These are phyloP conservation scores for Thymelicus sylvestris DNA, from an alignment of 2,888 invertebrate species.

Conservation along the genomic window DNA sequence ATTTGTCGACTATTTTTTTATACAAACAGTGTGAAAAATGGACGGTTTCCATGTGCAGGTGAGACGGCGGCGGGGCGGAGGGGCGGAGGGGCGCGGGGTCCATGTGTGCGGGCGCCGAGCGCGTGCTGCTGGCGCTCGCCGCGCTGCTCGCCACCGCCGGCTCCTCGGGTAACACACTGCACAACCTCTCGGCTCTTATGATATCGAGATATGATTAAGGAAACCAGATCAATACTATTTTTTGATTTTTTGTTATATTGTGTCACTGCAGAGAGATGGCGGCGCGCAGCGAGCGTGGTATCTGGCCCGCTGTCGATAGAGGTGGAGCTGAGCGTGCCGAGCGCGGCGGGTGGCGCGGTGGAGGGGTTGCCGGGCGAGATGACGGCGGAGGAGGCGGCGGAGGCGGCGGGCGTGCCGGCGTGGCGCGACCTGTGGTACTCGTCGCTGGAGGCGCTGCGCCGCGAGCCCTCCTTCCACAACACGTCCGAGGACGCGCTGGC, in stretches of 20 bases:
- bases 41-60: not conserved
- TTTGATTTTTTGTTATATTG: not conserved
- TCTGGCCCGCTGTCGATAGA: conserved; percentile 10
- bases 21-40: too few species aligned
- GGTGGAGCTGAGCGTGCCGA: too few species aligned
- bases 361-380: conserved; percentile 40
- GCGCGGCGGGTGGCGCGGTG: conserved; percentile 32
- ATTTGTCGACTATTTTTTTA: too few species aligned
- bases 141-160: conserved; percentile 44
- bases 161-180: conserved; percentile 35
- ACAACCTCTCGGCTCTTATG: too few species aligned
- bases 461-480: conserved; percentile 87
- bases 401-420: conserved; percentile 72
- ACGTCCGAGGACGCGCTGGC: conserved; percentile 90
- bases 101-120: conserved; percentile 42
- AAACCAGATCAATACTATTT: not conserved
- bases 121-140: conserved; percentile 45
- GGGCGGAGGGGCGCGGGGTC: conserved; percentile 22
- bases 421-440: conserved; percentile 87
- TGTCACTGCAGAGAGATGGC: conserved; percentile 36
- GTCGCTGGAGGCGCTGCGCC: conserved; percentile 71
- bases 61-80: conserved; percentile 14
- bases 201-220: too few species aligned
- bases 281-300: conserved; percentile 40
- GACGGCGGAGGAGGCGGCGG: conserved; percentile 48